Evolutionary conservation across 1,140 invertebrate species (phyloP).

Genomic region (Drosophila busckii): DNA sequence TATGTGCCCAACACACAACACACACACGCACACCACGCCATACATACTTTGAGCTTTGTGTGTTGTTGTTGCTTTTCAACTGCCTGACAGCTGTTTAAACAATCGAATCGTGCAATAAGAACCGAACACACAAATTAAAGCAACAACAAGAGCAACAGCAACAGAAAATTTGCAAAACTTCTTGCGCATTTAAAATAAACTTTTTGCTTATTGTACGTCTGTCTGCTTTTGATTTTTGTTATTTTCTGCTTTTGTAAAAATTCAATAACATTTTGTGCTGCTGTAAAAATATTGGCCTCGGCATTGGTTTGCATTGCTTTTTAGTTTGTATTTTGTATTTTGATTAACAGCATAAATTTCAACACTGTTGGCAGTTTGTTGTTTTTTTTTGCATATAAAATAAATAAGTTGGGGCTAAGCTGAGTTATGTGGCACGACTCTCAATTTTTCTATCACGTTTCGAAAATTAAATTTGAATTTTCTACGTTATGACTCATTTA

Average conservation of each 20-base stretch:
- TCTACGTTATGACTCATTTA: slow-evolving; percentile 11
- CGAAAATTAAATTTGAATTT: background rate
- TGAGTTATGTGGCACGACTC: slow-evolving; percentile 8
- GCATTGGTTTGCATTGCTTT: slow-evolving; percentile 27
- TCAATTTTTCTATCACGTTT: background rate
- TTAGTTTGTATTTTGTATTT: slow-evolving; percentile 9
- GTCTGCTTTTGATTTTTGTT: background rate
- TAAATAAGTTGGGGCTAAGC: too few relatives aligned
- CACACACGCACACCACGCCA: slow-evolving; percentile 6
- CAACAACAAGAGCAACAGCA: slow-evolving; percentile 1
- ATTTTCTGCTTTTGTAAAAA: slow-evolving; percentile 52
- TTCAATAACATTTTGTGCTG: slow-evolving; percentile 67
- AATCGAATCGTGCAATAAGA: slow-evolving; percentile 37
- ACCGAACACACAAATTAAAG: background rate
- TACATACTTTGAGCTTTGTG: slow-evolving; percentile 4
- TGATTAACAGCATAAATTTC: slow-evolving; percentile 49
- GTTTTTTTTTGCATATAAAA: background rate
- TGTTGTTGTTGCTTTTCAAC: slow-evolving; percentile 10
- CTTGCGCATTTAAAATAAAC: slow-evolving; percentile 1
- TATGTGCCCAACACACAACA: slow-evolving; percentile 28
- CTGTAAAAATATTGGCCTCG: slow-evolving; percentile 38
- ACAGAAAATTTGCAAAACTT: slow-evolving; percentile 21
- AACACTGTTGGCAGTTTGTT: slow-evolving; percentile 55
- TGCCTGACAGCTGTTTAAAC: slow-evolving; percentile 62
- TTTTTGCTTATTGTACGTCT: background rate